Evolutionary conservation across 2,113 vertebrate species (phyloP).

Genomic region (Pangasianodon gigas): DNA sequence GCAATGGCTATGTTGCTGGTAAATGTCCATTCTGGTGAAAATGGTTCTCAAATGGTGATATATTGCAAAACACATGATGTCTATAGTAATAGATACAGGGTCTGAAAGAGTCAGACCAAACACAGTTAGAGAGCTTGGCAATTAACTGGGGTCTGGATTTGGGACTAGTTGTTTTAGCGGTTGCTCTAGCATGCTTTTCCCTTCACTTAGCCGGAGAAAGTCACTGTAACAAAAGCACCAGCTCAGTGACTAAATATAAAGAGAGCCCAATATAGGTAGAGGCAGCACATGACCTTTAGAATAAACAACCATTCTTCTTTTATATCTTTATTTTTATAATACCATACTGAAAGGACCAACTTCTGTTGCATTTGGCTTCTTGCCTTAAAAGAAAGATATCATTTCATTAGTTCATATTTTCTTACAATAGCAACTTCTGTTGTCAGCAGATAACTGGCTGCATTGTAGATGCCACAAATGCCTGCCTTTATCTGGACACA

Average conservation of each 20-base stretch:
- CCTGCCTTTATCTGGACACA: constrained; percentile 53
- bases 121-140: neutral
- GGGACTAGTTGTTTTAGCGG: neutral
- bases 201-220: neutral
- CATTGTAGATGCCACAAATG: constrained; percentile 55
- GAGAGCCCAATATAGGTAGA: neutral
- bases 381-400: constrained; percentile 37
- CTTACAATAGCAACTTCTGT: constrained; percentile 44
- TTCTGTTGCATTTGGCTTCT: constrained; percentile 26
- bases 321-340: constrained; percentile 35
- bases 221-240: neutral
- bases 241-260: constrained; percentile 6
- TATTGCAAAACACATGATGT: neutral
- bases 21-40: neutral
- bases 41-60: neutral
- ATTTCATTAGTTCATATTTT: constrained; percentile 53
- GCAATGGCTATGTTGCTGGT: neutral
- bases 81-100: neutral
- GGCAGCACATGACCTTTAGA: neutral
- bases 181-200: neutral
- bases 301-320: constrained; percentile 13
- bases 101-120: neutral
- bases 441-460: constrained; percentile 54
- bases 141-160: neutral
- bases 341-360: constrained; percentile 2